Evolutionary conservation across 1,140 invertebrate genomes (phyloP).

Genomic region (Limonius californicus): DNA sequence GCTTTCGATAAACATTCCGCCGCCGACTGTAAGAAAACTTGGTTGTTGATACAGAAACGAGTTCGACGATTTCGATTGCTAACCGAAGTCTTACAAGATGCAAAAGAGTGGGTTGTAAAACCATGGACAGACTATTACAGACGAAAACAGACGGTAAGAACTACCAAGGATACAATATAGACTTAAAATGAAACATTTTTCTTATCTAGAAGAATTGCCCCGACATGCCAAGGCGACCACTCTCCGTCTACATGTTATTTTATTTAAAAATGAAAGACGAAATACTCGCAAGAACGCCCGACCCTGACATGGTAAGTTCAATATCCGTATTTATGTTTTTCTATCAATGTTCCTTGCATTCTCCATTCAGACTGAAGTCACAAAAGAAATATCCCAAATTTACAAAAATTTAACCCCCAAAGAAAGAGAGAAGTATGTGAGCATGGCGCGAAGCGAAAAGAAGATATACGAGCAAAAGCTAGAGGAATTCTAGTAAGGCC

Average conservation of each 20-base stretch:
- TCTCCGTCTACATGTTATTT: conserved; percentile 50
- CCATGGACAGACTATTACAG: conserved; percentile 48
- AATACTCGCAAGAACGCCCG: conserved; percentile 46
- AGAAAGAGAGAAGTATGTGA: conserved; percentile 47
- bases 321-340: background rate
- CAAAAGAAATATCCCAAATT: conserved; percentile 48
- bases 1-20: conserved; percentile 46
- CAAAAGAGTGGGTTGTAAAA: conserved; percentile 47
- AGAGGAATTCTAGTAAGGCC: conserved; percentile 46
- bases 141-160: conserved; percentile 30
- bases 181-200: conserved; percentile 1
- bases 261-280: conserved; percentile 49
- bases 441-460: conserved; percentile 40
- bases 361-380: conserved; percentile 44
- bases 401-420: conserved; percentile 49
- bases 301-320: conserved; percentile 44
- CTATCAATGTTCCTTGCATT: background rate
- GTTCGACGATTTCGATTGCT: conserved; percentile 50
- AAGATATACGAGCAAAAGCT: conserved; percentile 46
- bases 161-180: background rate
- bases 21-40: conserved; percentile 50
- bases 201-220: conserved; percentile 43
- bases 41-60: conserved; percentile 45
- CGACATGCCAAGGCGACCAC: conserved; percentile 51
- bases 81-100: conserved; percentile 50